Evolutionary conservation across 1,140 invertebrate genomes (phyloP), one percentile per base, ranked within the genome.

Genomic region (Dendroctonus ponderosae): DNA sequence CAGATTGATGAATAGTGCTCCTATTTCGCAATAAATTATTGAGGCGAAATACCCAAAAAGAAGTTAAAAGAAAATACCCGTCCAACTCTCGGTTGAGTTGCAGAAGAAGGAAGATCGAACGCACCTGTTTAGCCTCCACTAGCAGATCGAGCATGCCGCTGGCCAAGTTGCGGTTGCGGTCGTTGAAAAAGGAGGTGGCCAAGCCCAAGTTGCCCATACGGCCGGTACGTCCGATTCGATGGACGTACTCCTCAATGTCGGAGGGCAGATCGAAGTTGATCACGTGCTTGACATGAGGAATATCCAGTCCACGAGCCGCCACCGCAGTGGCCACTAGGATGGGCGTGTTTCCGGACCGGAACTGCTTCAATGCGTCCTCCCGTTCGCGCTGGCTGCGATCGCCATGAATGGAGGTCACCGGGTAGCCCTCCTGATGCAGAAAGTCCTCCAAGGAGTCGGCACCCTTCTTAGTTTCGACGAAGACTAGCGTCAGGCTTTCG

Each of bases 241-340:
- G 96, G 74, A 99, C 94, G 79, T 99, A 99, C 81, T 98, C 96
- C 81, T 98, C 96, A 67, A 93, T 94, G 69, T 91, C 92, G 78
- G 91, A 92, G 58, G 97, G 96, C 81, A 96, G 98, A 82, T 99
- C 96, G 85, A 91, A 98, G 82, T 99, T 99, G 78, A 99, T 95
- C 62, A 99, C 96, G 86, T 92, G 97, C 81, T 96, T 96, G 68
- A 99, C 94, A 80, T 97, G 96, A 81, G 96, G 92, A 74, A 99
- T 96, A 95, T 93, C 96, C 81, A 98, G 85, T 66, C 97, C 97
- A 74, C 97, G 84, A 39, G 96, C 94, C 53, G 97, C 97, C 71
- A 99, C 97, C 82, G 98, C 97, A 40, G 97, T 99, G 66, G 97
- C 97, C 50, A 98, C 91, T 62, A 98, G 82, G 74, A 99, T 96